Conservation (phyloP, 2,888 invertebrate genomes). For the Drosophila colorata region DNA sequence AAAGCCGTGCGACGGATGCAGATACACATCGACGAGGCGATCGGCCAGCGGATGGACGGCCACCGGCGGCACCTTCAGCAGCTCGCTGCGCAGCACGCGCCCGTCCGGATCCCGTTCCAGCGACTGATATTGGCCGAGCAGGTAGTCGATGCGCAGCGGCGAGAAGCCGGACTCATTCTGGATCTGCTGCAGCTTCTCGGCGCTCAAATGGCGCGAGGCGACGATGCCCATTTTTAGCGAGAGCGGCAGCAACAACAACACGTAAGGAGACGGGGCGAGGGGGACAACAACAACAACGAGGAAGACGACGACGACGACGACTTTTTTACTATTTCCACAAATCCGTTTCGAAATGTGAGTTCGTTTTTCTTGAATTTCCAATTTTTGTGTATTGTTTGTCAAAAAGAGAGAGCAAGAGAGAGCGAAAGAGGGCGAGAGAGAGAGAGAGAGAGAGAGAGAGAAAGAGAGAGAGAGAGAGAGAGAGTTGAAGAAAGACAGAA, state of each 20-base stretch:
- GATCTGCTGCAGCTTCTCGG: constrained; percentile 24
- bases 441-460: background rate
- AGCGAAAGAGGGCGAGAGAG: too few species aligned
- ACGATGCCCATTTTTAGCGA: constrained; percentile 41
- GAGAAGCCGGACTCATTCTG: constrained; percentile 51
- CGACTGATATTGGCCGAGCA: constrained; percentile 38
- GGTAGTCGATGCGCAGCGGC: constrained; percentile 38
- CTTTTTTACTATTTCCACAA: too few species aligned
- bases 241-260: too few species aligned
- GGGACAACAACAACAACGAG: too few species aligned
- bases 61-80: constrained; percentile 44
- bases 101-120: constrained; percentile 43
- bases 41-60: constrained; percentile 52
- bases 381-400: too few species aligned
- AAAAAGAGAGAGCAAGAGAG: too few species aligned
- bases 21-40: constrained; percentile 36
- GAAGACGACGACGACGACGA: too few species aligned
- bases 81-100: constrained; percentile 37
- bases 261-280: too few species aligned
- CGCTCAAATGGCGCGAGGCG: constrained; percentile 34
- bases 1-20: constrained; percentile 49
- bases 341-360: too few species aligned
- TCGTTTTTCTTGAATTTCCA: too few species aligned
- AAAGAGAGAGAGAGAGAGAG: background rate
- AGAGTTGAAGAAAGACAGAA: too few species aligned